phyloP scores from a whole-genome alignment of 1,140 invertebrate species.

The Diploscapter pachys region DNA sequence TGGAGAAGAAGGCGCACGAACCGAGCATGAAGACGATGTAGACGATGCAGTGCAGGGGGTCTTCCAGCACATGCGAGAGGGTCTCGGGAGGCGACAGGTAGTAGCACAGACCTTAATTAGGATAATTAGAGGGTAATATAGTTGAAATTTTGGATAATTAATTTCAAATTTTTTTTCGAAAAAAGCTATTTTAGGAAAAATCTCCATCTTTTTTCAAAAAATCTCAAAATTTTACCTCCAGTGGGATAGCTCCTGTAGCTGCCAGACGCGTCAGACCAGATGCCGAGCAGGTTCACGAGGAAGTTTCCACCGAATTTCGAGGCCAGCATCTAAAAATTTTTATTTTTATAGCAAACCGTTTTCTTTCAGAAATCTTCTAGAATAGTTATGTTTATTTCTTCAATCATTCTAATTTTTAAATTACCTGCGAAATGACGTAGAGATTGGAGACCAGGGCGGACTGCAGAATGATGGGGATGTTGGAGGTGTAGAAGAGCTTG shows the following conservation, averaged over 20 bases:
- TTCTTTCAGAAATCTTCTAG: background rate
- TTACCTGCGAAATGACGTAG: slow-evolving; percentile 92
- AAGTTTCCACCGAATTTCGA: slow-evolving; percentile 96
- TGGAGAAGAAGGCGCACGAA: slow-evolving; percentile 99
- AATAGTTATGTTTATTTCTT: background rate
- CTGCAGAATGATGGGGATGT: slow-evolving; percentile 98
- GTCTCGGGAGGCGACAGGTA: slow-evolving; percentile 98
- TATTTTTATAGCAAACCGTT: background rate
- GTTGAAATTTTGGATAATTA: no score
- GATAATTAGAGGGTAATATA: no score
- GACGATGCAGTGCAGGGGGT: slow-evolving; percentile 90
- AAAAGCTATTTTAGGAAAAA: no score
- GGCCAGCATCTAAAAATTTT: slow-evolving; percentile 75
- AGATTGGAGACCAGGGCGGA: slow-evolving; percentile 97
- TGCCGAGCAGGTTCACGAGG: slow-evolving; percentile 93
- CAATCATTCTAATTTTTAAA: background rate
- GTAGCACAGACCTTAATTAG: slow-evolving; percentile 73
- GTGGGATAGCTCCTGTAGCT: slow-evolving; percentile 80
- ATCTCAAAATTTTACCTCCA: slow-evolving; percentile 30
- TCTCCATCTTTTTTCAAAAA: no score
- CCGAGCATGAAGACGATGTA: slow-evolving; percentile 99
- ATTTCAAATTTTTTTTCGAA: no score
- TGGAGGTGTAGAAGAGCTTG: slow-evolving; percentile 99
- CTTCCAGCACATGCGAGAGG: slow-evolving; percentile 85
- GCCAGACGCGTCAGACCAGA: slow-evolving; percentile 95